Conservation (phyloP, 2,888 invertebrate genomes). For the Calliscelio sp. region DNA sequence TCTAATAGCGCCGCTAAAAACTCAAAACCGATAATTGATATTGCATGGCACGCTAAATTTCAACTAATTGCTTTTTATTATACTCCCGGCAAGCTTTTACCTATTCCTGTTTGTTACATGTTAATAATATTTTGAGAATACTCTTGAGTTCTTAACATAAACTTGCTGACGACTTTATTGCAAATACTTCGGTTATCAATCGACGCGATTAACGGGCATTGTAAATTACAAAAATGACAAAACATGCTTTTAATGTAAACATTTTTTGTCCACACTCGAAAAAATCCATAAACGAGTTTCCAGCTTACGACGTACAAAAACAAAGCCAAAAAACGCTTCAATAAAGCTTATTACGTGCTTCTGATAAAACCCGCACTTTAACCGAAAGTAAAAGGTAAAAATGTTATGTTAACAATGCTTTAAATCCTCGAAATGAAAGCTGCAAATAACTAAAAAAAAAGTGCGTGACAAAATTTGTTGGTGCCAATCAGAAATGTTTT, state of each 20-base stretch:
- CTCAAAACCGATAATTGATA: conserved; percentile 47
- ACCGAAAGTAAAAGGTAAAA: conserved; percentile 37
- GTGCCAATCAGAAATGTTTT: conserved; percentile 18
- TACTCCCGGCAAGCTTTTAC: neutral
- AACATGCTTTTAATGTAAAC: conserved; percentile 15
- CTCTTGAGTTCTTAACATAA: too few relatives aligned
- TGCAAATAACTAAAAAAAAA: neutral
- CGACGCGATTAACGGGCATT: conserved; percentile 2
- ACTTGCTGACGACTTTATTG: too few relatives aligned
- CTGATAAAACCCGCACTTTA: conserved; percentile 45
- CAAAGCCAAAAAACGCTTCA: conserved; percentile 37
- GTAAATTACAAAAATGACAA: conserved; percentile 19
- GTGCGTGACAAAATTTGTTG: too few relatives aligned
- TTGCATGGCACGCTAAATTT: conserved; percentile 30
- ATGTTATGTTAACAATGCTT: conserved; percentile 46
- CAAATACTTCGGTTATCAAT: too few relatives aligned
- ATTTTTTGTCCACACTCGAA: conserved; percentile 10
- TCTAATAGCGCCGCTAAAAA: conserved; percentile 40
- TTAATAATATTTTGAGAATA: too few relatives aligned
- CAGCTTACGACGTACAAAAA: conserved; percentile 23
- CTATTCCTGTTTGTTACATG: neutral
- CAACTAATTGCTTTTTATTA: conserved; percentile 33
- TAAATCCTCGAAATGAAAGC: conserved; percentile 38
- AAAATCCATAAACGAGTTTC: conserved; percentile 44
- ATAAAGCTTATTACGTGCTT: conserved; percentile 51